Evolutionary conservation across 2,113 vertebrate species (phyloP).

Genomic region (Nicator chloris): DNA sequence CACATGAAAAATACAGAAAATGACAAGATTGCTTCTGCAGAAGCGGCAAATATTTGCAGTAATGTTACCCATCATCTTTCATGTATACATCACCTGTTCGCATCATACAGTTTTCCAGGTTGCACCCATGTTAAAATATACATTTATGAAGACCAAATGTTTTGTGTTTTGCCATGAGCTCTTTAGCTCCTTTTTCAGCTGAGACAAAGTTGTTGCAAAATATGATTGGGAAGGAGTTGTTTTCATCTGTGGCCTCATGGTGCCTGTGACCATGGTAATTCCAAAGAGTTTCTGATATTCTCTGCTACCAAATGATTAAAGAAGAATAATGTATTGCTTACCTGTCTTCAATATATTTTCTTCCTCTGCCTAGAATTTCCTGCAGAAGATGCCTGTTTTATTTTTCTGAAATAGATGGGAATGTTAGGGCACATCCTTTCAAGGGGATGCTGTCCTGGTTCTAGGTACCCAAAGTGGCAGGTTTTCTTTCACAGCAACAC

Average conservation of each 20-base stretch:
- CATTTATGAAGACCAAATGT: background rate
- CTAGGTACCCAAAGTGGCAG: background rate
- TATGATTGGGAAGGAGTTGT: background rate
- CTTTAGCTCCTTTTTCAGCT: background rate
- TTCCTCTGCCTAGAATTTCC: background rate
- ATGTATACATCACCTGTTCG: background rate
- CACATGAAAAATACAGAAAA: background rate
- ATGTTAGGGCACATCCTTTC: background rate
- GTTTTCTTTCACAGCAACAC: background rate
- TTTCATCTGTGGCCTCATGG: background rate
- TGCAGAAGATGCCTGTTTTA: background rate
- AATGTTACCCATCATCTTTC: background rate
- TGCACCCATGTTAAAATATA: background rate
- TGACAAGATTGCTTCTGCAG: background rate
- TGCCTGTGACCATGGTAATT: background rate
- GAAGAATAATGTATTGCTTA: background rate
- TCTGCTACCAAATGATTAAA: background rate
- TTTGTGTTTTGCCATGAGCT: background rate
- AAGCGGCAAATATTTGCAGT: background rate
- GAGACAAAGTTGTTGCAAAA: background rate
- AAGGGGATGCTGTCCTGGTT: background rate
- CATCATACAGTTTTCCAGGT: background rate
- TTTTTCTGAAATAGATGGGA: background rate
- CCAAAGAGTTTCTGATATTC: background rate
- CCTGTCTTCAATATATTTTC: background rate